Conservation (phyloP, 2,113 vertebrate species). For the Gavialis gangeticus region DNA sequence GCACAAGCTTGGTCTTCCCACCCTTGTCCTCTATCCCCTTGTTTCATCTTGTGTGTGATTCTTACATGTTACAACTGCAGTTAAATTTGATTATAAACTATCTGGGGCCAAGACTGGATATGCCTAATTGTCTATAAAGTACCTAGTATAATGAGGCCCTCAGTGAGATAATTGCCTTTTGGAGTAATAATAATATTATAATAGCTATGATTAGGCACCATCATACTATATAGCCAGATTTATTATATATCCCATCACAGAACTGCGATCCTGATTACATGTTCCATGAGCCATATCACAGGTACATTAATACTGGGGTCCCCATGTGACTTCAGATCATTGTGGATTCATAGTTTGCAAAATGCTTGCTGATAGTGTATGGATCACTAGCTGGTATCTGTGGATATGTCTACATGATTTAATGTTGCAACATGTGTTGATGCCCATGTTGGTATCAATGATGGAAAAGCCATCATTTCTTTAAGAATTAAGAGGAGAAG, state of each 20-base stretch:
- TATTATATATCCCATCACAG: neutral
- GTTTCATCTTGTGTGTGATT: neutral
- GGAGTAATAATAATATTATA: neutral
- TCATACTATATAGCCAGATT: neutral
- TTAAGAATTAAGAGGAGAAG: neutral
- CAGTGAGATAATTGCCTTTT: neutral
- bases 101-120: neutral
- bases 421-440: too few relatives aligned
- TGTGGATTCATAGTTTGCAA: neutral
- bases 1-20: neutral
- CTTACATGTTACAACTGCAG: neutral
- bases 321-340: too few relatives aligned
- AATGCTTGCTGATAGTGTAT: neutral
- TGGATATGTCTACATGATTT: neutral
- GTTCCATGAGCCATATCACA: neutral
- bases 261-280: neutral
- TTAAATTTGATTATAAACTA: neutral
- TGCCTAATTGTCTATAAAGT: neutral
- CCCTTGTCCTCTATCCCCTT: neutral
- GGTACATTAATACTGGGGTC: neutral
- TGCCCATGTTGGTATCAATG: neutral
- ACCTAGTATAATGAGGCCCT: neutral
- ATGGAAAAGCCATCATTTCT: conserved; percentile 15
- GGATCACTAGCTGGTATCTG: neutral
- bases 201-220: neutral